Evolutionary conservation across 2,113 vertebrate species (phyloP), one percentile per base, ranked within the genome.

Genomic region (Coturnix japonica): DNA sequence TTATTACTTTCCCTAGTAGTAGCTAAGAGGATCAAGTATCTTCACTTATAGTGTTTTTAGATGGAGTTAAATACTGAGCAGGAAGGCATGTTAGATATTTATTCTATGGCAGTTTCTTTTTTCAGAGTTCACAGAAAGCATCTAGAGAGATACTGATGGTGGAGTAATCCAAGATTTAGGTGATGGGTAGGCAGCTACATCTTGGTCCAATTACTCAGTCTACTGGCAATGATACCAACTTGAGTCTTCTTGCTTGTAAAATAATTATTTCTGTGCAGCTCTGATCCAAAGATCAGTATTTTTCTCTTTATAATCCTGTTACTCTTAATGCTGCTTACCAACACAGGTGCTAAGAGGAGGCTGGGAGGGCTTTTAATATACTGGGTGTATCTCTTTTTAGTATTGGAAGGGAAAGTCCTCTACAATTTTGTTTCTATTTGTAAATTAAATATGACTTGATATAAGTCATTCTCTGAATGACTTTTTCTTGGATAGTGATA

Each of bases 131-230:
- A 66, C 31, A 81, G 39, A 56, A 81, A 66, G 22, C 22, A 56
- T 25, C 41, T 49, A 43, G 26, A 76, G 13, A 30, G 7, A 60
- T 8, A 13, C 9, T 57, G 51, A 51, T 60, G 30, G 20, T 66
- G 31, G 56, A 49, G 33, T 56, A 33, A 44, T 11, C 9, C 5
- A 11, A 39, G 16, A 26, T 67, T 81, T 77, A 37, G 31, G 26
- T 49, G 26, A 85, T 61, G 26, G 22, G 13, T 56, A 44, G 28
- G 26, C 44, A 25, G 16, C 46, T 76, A 15, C 6, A 17, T 37
- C 19, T 60, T 49, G 26, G 61, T 31, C 7, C 3, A 49, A 1
- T 60, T 71, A 56, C 14, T 25, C 0, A 1, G 3, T 11, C 9
- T 76, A 20, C 5, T 49, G 22, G 8, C 13, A 49, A 10, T 41